phyloP scores from a whole-genome alignment of 2,888 invertebrate genomes.

The Xylota segnis region DNA sequence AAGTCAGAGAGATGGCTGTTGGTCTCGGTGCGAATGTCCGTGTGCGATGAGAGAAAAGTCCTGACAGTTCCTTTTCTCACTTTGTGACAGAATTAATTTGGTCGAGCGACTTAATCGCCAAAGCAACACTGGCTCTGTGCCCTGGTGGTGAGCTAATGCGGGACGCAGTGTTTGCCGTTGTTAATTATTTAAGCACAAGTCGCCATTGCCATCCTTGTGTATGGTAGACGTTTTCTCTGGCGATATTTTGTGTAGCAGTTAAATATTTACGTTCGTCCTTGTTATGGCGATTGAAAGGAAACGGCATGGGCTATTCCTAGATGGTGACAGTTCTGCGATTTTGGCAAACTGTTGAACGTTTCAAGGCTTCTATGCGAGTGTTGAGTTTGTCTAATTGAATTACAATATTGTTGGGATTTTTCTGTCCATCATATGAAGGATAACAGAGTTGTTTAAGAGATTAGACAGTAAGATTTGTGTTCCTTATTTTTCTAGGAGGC shows the following conservation, averaged over 20 bases:
- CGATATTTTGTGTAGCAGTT: neutral
- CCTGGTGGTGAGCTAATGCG: slow-evolving; percentile 35
- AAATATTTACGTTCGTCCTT: slow-evolving; percentile 1
- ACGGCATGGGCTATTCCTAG: neutral
- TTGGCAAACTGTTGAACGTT: slow-evolving; percentile 31
- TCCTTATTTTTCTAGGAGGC: neutral
- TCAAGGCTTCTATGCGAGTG: neutral
- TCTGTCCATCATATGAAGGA: slow-evolving; percentile 5
- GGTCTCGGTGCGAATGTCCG: slow-evolving; percentile 7
- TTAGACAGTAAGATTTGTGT: neutral
- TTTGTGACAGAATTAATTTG: slow-evolving; percentile 60
- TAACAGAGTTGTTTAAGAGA: slow-evolving; percentile 2
- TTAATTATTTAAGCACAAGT: slow-evolving; percentile 46
- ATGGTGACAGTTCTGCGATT: slow-evolving; percentile 9
- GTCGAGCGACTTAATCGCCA: slow-evolving; percentile 33
- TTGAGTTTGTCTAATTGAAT: slow-evolving; percentile 27
- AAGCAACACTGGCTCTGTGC: neutral
- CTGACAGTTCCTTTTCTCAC: slow-evolving; percentile 66
- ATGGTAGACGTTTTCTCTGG: neutral
- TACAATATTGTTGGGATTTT: slow-evolving; percentile 15
- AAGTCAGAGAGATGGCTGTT: slow-evolving; percentile 14
- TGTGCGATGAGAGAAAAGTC: slow-evolving; percentile 22
- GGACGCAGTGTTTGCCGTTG: slow-evolving; percentile 22
- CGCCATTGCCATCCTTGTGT: neutral
- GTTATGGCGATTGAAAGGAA: neutral